These are phyloP conservation scores for Salvelinus alpinus DNA, from an alignment of 2,113 vertebrate species.

Conservation along the genomic window DNA sequence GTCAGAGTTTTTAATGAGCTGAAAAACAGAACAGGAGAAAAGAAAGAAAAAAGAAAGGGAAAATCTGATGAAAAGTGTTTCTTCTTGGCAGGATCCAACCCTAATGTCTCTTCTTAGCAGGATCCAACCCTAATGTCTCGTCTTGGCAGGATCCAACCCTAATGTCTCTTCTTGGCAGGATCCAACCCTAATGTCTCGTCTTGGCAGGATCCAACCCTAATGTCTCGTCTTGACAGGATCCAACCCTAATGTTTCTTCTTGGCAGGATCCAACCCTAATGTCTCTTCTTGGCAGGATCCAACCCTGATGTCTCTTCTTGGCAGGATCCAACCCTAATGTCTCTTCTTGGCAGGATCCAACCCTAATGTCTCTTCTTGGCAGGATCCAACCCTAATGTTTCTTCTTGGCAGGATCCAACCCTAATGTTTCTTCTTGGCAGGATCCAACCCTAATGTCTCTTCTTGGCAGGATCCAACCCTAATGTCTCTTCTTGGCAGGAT, in stretches of 20 bases:
- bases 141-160: conserved; percentile 11
- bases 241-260: conserved; percentile 9
- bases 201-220: conserved; percentile 14
- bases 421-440: conserved; percentile 3
- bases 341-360: conserved; percentile 17
- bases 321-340: conserved; percentile 5
- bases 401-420: conserved; percentile 13
- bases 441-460: not conserved
- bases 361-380: conserved; percentile 4
- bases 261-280: conserved; percentile 9
- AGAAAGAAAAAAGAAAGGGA: not conserved
- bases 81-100: conserved; percentile 17
- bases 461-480: conserved; percentile 13
- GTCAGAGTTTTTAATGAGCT: not conserved
- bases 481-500: conserved; percentile 11
- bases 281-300: conserved; percentile 17
- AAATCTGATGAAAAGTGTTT: not conserved
- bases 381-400: conserved; percentile 13
- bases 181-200: conserved; percentile 10
- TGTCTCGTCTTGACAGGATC: conserved; percentile 2
- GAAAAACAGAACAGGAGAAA: no score
- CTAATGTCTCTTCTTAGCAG: not conserved
- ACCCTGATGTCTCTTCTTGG: not conserved
- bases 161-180: conserved; percentile 6
- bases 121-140: conserved; percentile 13